Base-by-base conservation (phyloP, 2,888 invertebrate genomes). In the Omphaloscelis lunosa region DNA sequence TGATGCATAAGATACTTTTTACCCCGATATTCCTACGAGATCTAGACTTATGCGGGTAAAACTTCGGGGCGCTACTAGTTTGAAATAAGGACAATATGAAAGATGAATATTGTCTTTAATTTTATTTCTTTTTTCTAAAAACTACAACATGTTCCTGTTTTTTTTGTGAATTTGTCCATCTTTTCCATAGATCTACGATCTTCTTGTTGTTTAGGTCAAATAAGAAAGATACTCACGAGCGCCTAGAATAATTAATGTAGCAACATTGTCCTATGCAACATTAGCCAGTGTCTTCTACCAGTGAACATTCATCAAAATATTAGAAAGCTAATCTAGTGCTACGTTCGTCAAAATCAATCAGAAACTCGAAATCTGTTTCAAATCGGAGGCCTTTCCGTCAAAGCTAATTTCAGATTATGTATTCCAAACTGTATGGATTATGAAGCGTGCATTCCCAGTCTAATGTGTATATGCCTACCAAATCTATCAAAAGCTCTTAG, bases 331-430 rank as follows among this genome's bases (percentile, higher is more conserved):
- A 61, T 61, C 8, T 9, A 56, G 15, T 8, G 8, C 48, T 17
- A 12, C 6, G 45, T 78, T 61, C 8, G 48, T 41, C 66, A 27
- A 67, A 83, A 65, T 53, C 53, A 48, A 80, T 78, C 39, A 48
- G 45, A 23, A 65, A 70, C 59, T 34, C 15, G 12, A 41, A 66
- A 67, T 58, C 34, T 66, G 45, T n/a, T 53, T 29, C 48, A 41
- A 80, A 68, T 76, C 56, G n/a, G 27, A 17, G n/a, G 53, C 53
- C 29, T 81, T 56, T 67, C 23, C 15, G 5, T 48, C 51, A 41
- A 78, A 70, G n/a, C 58, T 67, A 58, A 68, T 79, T 71, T 79
- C 66, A 41, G 15, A 58, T 71, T 66, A 15, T 83, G 62, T 67
- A 29, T 71, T 61, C 56, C 23, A n/a, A 29, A 29, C 41, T 61